Evolutionary conservation across 2,113 vertebrate species (phyloP), one percentile per base, ranked within the genome.

Genomic region (Synchiropus splendidus): DNA sequence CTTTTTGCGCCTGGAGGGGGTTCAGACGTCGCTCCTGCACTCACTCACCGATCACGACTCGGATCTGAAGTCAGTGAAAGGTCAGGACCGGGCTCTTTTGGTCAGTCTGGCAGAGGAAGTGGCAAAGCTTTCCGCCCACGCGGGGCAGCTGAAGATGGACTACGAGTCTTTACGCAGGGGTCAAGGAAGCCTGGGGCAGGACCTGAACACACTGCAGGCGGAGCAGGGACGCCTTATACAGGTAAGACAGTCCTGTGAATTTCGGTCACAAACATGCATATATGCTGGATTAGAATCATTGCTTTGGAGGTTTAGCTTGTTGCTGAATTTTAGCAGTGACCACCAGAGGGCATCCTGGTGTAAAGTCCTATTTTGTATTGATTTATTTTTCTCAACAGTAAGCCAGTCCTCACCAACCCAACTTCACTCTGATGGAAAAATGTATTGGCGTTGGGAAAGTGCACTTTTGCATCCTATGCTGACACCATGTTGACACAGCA

Each of bases 171-270:
- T 98, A 47, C 88, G 86, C 48, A 88, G 88, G 54, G 92, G 89
- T 0, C 94, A 97, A 55, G 72, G 82, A 0, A 56, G 73, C 31
- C 84, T 98, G 74, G 92, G 90, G 35, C 90, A 96, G 78, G 92
- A 93, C 45, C 86, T 98, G 10, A 88, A 78, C 5, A 68, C 91
- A 9, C 83, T 97, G 70, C 92, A 95, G 79, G 84, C 83, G 0
- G 92, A 97, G 74, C 94, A 97, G 71, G 89, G 89, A 5, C 88
- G 84, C 59, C 90, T 98, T 61, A 88, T 94, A 76, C 92, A 97
- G 92, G 95, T 98, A 51, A 61, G 68, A 45, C 12, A 46, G 9
- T 16, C 10, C 46, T 35, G 33, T 35, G 33, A 15, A 36, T 27
- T 8, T 27, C 6, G 36, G 9, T 41, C 5, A 18, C 12, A 45